Evolutionary conservation across 2,797 vertebrate species (phyloP), one percentile per base, ranked within the genome.

Genomic region (Neosilurus hyrtlii): DNA sequence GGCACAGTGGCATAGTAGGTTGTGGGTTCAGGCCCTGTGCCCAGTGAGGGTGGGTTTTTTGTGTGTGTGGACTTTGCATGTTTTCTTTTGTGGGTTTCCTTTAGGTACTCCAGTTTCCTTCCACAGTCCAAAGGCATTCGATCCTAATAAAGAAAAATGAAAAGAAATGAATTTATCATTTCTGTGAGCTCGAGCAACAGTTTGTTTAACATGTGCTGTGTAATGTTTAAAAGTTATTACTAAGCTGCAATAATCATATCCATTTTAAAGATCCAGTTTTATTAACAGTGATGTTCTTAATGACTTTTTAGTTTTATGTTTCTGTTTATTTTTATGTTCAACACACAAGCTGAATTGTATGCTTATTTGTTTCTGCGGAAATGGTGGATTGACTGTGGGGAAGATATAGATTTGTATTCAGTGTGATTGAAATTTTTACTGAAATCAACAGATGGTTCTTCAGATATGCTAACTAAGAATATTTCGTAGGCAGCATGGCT

Each of bases 401-500:
- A 75, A 43, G 56, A 9, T 76, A 11, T 7, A 35, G 18, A n/a
- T 56, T 37, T 75, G 56, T 37, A 67, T 57, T 14, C 2, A 54
- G 10, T 57, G 12, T 22, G 18, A 24, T 54, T 18, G 37, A 12
- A 49, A 26, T 49, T 54, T 9, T 2, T 22, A 59, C n/a, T 16
- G 20, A 20, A 43, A 57, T 35, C 22, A 15, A 15, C 3, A 24
- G 57, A 65, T 10, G 10, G 15, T 9, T 52, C 24, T 79, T 18
- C 22, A 68, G n/a, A 37, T 18, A 66, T 56, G 49, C 20, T 82
- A 65, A 82, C 56, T 26, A 16, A n/a, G 11, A 52, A 2, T 66
- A 11, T 37, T 76, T 81, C 87, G 35, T 65, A 99, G 98, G 96
- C 96, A 4, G 95, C 95, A 0, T 99, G 97, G 98, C 94, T 98